These are phyloP conservation scores for Pseudolaguvia tuberculata DNA, from an alignment of 2,113 vertebrate genomes.

Conservation along the genomic window DNA sequence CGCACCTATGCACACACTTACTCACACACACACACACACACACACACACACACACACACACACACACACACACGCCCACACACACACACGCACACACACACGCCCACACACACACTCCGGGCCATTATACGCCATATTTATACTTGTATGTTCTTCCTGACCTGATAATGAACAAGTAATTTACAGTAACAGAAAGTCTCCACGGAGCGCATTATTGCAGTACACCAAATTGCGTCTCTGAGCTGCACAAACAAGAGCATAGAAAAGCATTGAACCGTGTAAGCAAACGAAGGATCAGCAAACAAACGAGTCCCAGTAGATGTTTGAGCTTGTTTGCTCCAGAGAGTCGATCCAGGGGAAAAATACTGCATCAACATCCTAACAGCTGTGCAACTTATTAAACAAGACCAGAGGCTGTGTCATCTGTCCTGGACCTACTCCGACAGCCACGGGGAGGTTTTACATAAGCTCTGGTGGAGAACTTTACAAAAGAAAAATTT, in stretches of 20 bases:
- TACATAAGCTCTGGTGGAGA: not conserved
- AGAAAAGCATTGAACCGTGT: slow-evolving; percentile 42
- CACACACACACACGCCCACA: too few relatives aligned
- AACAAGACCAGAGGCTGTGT: slow-evolving; percentile 13
- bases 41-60: too few relatives aligned
- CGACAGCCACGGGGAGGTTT: too few relatives aligned
- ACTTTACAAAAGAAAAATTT: not conserved
- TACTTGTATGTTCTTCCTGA: not conserved
- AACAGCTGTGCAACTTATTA: slow-evolving; percentile 23
- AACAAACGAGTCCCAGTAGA: slow-evolving; percentile 33
- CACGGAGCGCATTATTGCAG: slow-evolving; percentile 22
- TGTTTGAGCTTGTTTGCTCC: slow-evolving; percentile 13
- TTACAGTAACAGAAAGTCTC: slow-evolving; percentile 15
- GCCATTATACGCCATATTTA: slow-evolving; percentile 18
- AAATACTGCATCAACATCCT: slow-evolving; percentile 11
- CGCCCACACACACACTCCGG: not conserved
- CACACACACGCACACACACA: too few relatives aligned
- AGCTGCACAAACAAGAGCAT: slow-evolving; percentile 6
- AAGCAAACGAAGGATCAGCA: slow-evolving; percentile 38
- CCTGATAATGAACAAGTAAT: slow-evolving; percentile 29
- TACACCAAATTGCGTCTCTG: slow-evolving; percentile 5
- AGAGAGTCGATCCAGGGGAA: not conserved
- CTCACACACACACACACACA: too few relatives aligned
- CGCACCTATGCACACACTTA: not conserved
- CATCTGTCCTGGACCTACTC: slow-evolving; percentile 5